phyloP scores from a whole-genome alignment of 2,797 vertebrate species.

The Silurus aristotelis region DNA sequence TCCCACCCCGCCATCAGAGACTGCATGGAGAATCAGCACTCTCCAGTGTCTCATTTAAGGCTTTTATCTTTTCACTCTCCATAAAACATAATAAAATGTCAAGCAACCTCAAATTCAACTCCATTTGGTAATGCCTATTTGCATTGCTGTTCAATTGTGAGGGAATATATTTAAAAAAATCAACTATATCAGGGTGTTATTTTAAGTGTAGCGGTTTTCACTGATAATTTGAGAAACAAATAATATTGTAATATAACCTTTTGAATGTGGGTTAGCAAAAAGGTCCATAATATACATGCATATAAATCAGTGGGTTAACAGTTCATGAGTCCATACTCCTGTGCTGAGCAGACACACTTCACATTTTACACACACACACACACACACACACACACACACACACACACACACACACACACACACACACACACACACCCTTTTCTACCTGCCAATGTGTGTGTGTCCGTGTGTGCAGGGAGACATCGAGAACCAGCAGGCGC shows the following conservation, averaged over 20 bases:
- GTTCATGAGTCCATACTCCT: slow-evolving; percentile 21
- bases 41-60: slow-evolving; percentile 66
- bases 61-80: slow-evolving; percentile 68
- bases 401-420: slow-evolving; percentile 31
- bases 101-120: slow-evolving; percentile 59
- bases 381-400: background rate
- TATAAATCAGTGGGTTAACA: background rate
- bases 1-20: slow-evolving; percentile 63
- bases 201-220: background rate
- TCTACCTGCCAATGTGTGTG: slow-evolving; percentile 46
- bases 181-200: background rate
- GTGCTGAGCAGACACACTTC: slow-evolving; percentile 45
- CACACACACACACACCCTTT: slow-evolving; percentile 4
- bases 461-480: background rate
- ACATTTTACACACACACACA: slow-evolving; percentile 50
- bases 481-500: slow-evolving; percentile 3
- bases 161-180: slow-evolving; percentile 35
- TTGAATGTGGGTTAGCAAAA: background rate
- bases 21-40: slow-evolving; percentile 60
- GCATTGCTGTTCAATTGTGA: slow-evolving; percentile 51
- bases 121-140: slow-evolving; percentile 59
- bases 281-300: background rate
- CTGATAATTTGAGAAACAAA: background rate
- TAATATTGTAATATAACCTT: background rate
- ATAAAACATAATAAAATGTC: slow-evolving; percentile 61